Conservation (phyloP, 2,113 vertebrate genomes). For the Nothoprocta perdicaria region DNA sequence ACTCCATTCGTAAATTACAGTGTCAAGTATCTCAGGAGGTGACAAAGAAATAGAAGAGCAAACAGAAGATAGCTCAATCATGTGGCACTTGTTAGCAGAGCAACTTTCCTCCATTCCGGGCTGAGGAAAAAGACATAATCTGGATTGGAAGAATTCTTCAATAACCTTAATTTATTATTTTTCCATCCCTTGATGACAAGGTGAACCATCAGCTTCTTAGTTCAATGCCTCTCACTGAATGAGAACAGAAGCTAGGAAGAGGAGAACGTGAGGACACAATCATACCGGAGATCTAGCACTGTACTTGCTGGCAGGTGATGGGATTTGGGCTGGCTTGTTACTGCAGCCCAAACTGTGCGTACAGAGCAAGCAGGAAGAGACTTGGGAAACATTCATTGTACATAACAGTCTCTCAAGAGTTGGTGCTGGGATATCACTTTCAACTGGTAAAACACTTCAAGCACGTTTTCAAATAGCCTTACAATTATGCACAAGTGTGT, state of each 20-base stretch:
- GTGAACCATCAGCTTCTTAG: background rate
- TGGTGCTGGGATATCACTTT: no score
- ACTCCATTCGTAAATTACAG: background rate
- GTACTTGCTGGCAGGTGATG: background rate
- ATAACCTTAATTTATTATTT: background rate
- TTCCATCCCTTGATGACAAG: background rate
- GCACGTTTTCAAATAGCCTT: background rate
- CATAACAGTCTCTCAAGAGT: background rate
- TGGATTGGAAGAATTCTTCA: background rate
- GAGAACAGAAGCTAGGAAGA: fast-evolving
- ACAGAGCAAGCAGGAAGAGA: background rate
- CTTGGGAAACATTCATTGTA: background rate
- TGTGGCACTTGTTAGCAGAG: background rate
- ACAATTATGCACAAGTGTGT: background rate
- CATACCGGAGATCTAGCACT: background rate
- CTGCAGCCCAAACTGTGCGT: background rate
- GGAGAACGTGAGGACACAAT: background rate
- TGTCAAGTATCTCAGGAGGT: background rate
- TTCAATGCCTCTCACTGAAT: background rate
- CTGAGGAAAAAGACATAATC: background rate
- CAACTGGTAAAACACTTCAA: background rate
- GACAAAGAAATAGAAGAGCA: background rate
- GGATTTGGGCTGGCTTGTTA: background rate
- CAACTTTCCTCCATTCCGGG: background rate
- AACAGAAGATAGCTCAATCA: background rate